Evolutionary conservation across 1,140 invertebrate species (phyloP), one percentile per base, ranked within the genome.

Genomic region (Artemia franciscana): DNA sequence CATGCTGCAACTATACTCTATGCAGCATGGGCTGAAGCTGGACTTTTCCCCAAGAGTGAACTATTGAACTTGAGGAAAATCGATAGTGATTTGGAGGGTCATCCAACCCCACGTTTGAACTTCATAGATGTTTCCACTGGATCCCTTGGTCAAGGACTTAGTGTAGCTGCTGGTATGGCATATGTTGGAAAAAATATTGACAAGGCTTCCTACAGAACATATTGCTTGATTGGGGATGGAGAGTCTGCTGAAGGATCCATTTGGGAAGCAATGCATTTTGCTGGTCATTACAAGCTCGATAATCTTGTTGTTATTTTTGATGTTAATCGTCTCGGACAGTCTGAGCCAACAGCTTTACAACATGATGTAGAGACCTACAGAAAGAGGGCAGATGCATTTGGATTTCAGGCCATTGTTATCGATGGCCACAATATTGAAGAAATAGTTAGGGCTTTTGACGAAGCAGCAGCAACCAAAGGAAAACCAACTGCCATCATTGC

Each of bases 51-150:
- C 1, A 75, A 81, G 0, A 75, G 77, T 5, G 86, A 98, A 15
- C 75, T 98, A 58, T 72, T 86, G 67, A 92, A 95, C 69, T 78
- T 99, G 56, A 80, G 96, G 62, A 94, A 96, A 74, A 79, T 98
- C 64, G 84, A 89, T 68, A 91, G 84, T 65, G 93, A 98, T 74
- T 78, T 98, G 15, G 94, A 98, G 72, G 95, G 95, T 57, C 96
- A 98, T 76, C 96, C 96, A 30, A 99, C 95, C 2, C 95, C 95
- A 1, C 80, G 94, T 67, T 77, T 98, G 25, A 90, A 87, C 71
- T 99, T 99, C 75, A 80, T 99, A 63, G 96, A 99, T 79, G 94
- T 98, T 51, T 95, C 91, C 63, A 98, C 94, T 57, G 95, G 95
- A 21, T 98, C 95, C 0, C 75, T 99, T 59, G 95, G 96, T 5